These are phyloP conservation scores for Rynchops niger DNA, from an alignment of 2,113 vertebrate species.

Conservation along the genomic window DNA sequence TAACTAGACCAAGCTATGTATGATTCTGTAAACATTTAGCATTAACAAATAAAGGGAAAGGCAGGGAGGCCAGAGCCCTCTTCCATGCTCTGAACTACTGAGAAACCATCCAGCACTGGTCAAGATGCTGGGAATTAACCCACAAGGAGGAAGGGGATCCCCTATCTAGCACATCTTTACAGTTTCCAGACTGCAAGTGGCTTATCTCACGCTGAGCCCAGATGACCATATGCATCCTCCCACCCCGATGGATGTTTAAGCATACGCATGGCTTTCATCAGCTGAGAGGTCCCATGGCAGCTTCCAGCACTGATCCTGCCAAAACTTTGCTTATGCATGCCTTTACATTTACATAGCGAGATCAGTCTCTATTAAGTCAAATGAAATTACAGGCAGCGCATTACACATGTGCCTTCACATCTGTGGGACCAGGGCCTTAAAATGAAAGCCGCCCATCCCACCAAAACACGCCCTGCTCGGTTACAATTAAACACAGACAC, in stretches of 20 bases:
- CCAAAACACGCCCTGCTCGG: not conserved
- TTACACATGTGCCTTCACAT: slow-evolving; percentile 27
- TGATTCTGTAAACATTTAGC: not conserved
- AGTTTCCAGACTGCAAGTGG: not conserved
- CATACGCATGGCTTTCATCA: not conserved
- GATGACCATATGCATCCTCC: not conserved
- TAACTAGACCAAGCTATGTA: not conserved
- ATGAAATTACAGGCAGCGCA: not conserved
- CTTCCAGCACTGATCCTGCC: not conserved
- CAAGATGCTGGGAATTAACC: not conserved
- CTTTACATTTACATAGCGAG: not conserved
- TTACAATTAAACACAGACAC: slow-evolving; percentile 55
- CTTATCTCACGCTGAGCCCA: not conserved
- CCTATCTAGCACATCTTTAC: not conserved
- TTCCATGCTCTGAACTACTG: not conserved
- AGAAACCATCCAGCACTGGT: not conserved
- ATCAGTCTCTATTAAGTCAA: not conserved
- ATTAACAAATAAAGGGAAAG: not conserved
- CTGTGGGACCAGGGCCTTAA: slow-evolving; percentile 9
- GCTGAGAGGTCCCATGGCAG: not conserved
- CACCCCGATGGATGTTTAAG: not conserved
- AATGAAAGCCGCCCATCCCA: not conserved
- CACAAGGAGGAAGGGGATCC: not conserved
- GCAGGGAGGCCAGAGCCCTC: not conserved
- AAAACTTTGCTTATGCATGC: not conserved